Evolutionary conservation across 2,113 vertebrate genomes (phyloP).

Genomic region (Daphoenositta chrysoptera): DNA sequence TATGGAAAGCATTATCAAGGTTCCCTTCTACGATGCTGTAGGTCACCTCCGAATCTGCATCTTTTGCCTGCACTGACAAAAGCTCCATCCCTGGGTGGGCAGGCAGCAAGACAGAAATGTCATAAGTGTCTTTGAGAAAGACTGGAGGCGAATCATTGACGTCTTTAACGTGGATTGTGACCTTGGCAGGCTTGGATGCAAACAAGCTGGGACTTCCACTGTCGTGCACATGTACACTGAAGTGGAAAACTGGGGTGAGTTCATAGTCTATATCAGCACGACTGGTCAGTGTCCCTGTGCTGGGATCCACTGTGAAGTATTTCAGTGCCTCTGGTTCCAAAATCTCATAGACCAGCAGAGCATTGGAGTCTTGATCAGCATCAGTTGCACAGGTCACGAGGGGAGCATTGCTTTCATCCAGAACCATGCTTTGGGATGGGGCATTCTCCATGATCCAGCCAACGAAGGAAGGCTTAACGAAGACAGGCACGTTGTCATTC

Average conservation of each 20-base stretch:
- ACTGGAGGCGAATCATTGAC: constrained; percentile 89
- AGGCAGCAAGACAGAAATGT: constrained; percentile 76
- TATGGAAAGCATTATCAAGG: constrained; percentile 73
- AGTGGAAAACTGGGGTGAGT: constrained; percentile 75
- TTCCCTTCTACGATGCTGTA: constrained; percentile 86
- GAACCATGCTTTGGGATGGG: constrained; percentile 84
- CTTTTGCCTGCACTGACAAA: constrained; percentile 77
- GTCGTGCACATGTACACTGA: constrained; percentile 85
- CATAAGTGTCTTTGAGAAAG: constrained; percentile 76
- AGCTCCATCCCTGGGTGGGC: constrained; percentile 81
- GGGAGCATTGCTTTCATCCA: constrained; percentile 81
- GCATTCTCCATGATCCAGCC: constrained; percentile 88
- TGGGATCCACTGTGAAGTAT: constrained; percentile 86
- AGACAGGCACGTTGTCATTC: constrained; percentile 88
- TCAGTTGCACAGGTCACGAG: constrained; percentile 86
- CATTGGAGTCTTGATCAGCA: constrained; percentile 83
- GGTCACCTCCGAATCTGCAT: constrained; percentile 85
- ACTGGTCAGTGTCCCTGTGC: constrained; percentile 85
- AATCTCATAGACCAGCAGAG: constrained; percentile 85
- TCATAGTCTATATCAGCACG: constrained; percentile 86
- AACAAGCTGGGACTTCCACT: constrained; percentile 82
- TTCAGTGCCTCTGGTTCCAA: constrained; percentile 81
- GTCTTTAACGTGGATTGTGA: constrained; percentile 81
- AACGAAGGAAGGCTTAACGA: constrained; percentile 73
- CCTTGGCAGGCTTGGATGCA: constrained; percentile 79